These are phyloP conservation scores for Ctenicera cuprea DNA, from an alignment of 2,888 invertebrate species.

Conservation along the genomic window DNA sequence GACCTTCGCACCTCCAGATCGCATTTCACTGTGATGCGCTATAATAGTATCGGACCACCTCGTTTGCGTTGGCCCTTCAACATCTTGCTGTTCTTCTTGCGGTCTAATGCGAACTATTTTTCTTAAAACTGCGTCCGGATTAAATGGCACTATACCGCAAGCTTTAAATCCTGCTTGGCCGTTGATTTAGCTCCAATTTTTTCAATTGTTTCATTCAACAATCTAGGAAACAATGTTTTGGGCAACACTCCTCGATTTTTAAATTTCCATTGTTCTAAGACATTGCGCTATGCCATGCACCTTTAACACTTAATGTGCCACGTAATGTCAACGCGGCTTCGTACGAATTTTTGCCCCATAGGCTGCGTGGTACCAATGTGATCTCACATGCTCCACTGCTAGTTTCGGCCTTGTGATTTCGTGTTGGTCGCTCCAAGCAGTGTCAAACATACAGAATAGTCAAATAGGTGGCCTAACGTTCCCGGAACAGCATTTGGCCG, in stretches of 20 bases:
- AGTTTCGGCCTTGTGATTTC: neutral
- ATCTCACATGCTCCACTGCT: neutral
- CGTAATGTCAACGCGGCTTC: neutral
- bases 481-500: neutral
- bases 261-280: neutral
- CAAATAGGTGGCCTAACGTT: neutral
- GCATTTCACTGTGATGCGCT: neutral
- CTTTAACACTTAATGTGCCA: neutral
- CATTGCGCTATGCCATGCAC: neutral
- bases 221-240: slow-evolving; percentile 10
- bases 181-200: neutral
- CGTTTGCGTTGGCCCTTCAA: neutral
- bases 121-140: slow-evolving; percentile 4
- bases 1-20: neutral
- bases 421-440: neutral
- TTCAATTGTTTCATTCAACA: neutral
- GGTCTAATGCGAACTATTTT: neutral
- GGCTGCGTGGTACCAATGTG: neutral
- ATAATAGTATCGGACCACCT: neutral
- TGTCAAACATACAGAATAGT: neutral
- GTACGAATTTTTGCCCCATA: neutral
- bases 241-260: slow-evolving; percentile 2
- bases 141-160: neutral
- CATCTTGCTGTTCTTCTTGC: neutral
- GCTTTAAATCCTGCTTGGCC: neutral